Evolutionary conservation across 1,140 invertebrate species (phyloP), one percentile per base, ranked within the genome.

Genomic region (Drosophila burlai): DNA sequence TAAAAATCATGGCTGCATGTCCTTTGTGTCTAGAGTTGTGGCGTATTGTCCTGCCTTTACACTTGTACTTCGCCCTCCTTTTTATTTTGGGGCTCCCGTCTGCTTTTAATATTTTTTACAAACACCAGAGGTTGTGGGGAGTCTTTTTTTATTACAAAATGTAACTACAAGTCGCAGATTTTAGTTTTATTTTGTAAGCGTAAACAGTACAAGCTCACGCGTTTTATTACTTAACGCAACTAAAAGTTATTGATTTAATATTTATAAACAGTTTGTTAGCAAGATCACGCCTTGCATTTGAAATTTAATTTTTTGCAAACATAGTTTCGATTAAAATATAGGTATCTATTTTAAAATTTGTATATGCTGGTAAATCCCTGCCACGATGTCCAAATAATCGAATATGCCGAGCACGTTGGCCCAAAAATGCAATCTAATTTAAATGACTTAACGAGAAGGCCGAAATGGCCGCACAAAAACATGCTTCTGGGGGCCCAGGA

Each of bases 1-100:
- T 87, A 87, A 89, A 87, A 87, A 87, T 87, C 83, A 87, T 87
- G 83, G 54, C 72, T 61, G 83, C 83, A 83, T 77, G 76, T 87
- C 67, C 76, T 65, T 80, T 45, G 61, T 76, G 68, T 68, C 64
- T 57, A 57, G 59, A 52, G 61, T 31, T 65, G 66, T 45, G 50
- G 49, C 67, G 62, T 62, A 64, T 72, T 55, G 63, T 52, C 60
- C 52, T 59, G 59, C 42, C 46, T 40, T 66, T 54, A n/a, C 54
- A 71, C 52, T 61, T 66, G 58, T 34, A 18, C 8, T 49, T 47
- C 36, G 40, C 49, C 26, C 52, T 67, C 67, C 66, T 0, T 29
- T 29, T 77, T 67, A 65, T 76, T 77, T 71, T 74, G 61, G 66
- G 71, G 57, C 15, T 40, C 3, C 18, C 21, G 29, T 13, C 40